Evolutionary conservation across 2,113 vertebrate genomes (phyloP).

Genomic region (Brevimyrus niger): DNA sequence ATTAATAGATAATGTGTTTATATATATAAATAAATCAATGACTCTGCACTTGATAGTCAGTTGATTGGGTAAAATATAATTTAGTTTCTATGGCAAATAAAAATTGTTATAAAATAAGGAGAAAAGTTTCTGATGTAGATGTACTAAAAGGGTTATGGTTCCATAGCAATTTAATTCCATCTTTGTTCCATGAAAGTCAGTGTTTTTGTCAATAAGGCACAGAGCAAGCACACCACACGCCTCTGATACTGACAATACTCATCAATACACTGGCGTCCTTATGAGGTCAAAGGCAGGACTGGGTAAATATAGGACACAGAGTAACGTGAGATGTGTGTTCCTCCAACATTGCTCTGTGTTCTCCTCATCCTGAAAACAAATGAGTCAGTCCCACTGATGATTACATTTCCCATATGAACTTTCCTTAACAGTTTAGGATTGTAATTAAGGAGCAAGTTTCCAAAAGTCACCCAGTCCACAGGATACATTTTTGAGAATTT

Average conservation of each 20-base stretch:
- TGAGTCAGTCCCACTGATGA: background rate
- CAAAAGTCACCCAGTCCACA: background rate
- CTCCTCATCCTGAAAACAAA: background rate
- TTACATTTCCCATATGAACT: background rate
- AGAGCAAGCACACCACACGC: background rate
- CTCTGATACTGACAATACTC: background rate
- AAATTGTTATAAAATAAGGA: background rate
- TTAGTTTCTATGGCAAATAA: background rate
- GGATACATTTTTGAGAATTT: background rate
- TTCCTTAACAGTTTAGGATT: background rate
- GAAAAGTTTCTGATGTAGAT: background rate
- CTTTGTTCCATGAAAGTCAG: background rate
- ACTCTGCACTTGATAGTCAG: background rate
- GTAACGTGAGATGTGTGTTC: background rate
- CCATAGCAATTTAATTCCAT: background rate
- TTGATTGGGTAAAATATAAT: background rate
- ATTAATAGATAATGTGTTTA: background rate
- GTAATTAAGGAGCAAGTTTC: background rate
- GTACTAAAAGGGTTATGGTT: background rate
- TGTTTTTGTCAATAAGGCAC: background rate
- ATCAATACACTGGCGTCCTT: slow-evolving; percentile 1
- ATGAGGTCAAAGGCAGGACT: background rate
- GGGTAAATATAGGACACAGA: background rate
- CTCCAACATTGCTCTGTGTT: background rate
- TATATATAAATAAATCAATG: background rate